Evolutionary conservation across 2,888 invertebrate genomes (phyloP).

Genomic region (Aethes cnicana): DNA sequence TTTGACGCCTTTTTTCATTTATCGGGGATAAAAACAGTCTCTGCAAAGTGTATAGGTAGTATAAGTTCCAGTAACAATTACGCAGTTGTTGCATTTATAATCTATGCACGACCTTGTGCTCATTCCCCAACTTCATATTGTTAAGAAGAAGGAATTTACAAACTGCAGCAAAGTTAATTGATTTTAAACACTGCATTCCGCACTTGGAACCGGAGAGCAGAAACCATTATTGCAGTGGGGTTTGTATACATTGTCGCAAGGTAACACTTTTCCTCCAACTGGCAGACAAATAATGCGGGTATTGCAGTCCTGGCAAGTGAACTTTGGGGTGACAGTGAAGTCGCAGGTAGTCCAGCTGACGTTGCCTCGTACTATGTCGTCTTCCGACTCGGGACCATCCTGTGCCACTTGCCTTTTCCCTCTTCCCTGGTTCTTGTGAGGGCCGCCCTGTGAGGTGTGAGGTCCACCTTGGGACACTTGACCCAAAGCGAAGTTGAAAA

Average conservation of each 20-base stretch:
- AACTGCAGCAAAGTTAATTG: no score
- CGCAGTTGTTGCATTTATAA: no score
- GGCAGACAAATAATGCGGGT: constrained; percentile 57
- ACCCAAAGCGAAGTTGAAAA: constrained; percentile 33
- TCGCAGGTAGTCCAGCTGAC: constrained; percentile 50
- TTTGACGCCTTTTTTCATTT: no score
- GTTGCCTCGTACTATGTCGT: not conserved
- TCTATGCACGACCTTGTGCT: no score
- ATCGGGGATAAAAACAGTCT: no score
- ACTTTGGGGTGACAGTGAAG: constrained; percentile 36
- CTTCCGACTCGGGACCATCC: constrained; percentile 9
- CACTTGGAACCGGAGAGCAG: constrained; percentile 50
- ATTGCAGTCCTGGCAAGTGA: constrained; percentile 55
- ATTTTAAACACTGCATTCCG: constrained; percentile 41
- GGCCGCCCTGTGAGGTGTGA: constrained; percentile 32
- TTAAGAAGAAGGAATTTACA: no score
- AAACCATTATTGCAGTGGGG: constrained; percentile 60
- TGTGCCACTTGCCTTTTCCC: constrained; percentile 35
- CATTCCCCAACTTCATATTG: no score
- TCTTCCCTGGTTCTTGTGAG: constrained; percentile 38
- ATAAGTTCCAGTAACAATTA: no score
- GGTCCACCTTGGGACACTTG: constrained; percentile 37
- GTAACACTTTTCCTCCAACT: constrained; percentile 49
- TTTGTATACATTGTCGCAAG: constrained; percentile 44
- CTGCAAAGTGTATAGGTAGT: no score